phyloP scores from a whole-genome alignment of 1,140 invertebrate species.

The Cataglyphis hispanica region DNA sequence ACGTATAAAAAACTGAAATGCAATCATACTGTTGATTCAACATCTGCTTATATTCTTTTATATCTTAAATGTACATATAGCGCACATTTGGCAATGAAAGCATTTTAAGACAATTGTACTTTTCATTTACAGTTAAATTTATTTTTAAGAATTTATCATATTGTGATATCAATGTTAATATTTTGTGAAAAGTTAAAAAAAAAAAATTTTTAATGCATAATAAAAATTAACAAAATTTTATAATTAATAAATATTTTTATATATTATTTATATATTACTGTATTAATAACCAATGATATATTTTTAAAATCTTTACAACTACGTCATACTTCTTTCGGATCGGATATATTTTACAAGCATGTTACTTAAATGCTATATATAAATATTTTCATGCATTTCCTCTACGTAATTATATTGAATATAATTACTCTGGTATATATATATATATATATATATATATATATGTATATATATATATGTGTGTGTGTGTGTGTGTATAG shows the following conservation, averaged over 20 bases:
- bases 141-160: background rate
- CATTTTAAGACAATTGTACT: conserved; percentile 10
- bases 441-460: conserved; percentile 14
- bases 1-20: conserved; percentile 66
- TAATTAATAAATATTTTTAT: conserved; percentile 10
- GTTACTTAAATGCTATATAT: too few species aligned
- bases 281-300: background rate
- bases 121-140: background rate
- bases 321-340: background rate
- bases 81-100: conserved; percentile 21
- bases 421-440: conserved; percentile 1
- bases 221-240: background rate
- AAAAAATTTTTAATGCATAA: background rate
- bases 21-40: conserved; percentile 34
- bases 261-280: background rate
- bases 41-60: conserved; percentile 13
- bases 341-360: too few species aligned
- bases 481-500: too few species aligned
- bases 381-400: background rate
- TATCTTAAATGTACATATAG: conserved; percentile 48
- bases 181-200: background rate
- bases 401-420: background rate
- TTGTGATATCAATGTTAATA: background rate
- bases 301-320: background rate
- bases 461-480: conserved; percentile 4